phyloP scores from a whole-genome alignment of 2,797 vertebrate genomes.

The Ambastaia sidthimunki region DNA sequence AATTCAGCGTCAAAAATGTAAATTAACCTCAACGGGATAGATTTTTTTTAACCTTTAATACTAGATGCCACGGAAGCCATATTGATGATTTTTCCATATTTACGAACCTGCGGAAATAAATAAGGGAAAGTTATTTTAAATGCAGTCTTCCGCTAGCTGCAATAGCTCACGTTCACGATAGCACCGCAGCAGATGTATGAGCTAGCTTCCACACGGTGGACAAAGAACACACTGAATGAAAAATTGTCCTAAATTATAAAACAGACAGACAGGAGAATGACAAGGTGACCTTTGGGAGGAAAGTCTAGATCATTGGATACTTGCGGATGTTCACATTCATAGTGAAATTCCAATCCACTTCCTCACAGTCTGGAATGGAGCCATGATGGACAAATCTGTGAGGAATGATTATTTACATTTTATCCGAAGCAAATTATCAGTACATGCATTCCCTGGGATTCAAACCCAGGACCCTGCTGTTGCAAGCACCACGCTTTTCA shows the following conservation, averaged over 20 bases:
- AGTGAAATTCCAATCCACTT: constrained; percentile 92
- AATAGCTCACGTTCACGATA: background rate
- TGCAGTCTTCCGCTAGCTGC: background rate
- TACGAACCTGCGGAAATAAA: constrained; percentile 77
- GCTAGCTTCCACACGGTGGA: too few species aligned
- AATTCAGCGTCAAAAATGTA: constrained; percentile 23
- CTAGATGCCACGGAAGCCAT: constrained; percentile 96
- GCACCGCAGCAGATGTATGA: background rate
- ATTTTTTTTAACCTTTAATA: constrained; percentile 84
- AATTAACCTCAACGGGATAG: background rate
- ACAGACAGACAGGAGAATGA: background rate
- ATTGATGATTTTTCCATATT: constrained; percentile 95
- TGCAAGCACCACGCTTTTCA: too few species aligned
- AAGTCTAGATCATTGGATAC: constrained; percentile 92
- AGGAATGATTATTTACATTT: too few species aligned
- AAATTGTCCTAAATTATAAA: background rate
- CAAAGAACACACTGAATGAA: background rate
- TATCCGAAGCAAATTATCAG: too few species aligned
- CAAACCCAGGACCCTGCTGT: too few species aligned
- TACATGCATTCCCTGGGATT: too few species aligned
- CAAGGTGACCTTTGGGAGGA: constrained; percentile 88
- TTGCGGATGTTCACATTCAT: constrained; percentile 93
- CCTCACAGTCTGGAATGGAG: constrained; percentile 89
- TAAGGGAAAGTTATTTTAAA: background rate
- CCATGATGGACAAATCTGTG: constrained; percentile 92